Evolutionary conservation across 2,888 invertebrate genomes (phyloP).

Genomic region (Drosophila anomalata): DNA sequence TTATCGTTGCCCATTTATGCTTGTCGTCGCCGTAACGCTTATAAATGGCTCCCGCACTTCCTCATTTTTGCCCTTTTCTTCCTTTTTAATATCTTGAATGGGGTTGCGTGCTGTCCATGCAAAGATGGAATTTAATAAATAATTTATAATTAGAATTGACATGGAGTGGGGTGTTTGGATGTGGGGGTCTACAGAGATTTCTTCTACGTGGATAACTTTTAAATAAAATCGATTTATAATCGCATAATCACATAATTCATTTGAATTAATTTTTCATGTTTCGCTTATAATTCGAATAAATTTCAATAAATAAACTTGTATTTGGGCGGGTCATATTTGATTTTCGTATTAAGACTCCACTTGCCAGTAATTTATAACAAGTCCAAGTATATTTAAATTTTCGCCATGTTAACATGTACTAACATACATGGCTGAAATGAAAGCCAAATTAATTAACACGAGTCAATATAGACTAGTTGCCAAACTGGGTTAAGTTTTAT

Average conservation of each 20-base stretch:
- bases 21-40: conserved; percentile 51
- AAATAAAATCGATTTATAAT: background rate
- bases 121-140: conserved; percentile 9
- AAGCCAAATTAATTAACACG: conserved; percentile 53
- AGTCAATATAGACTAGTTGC: conserved; percentile 45
- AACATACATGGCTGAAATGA: conserved; percentile 14
- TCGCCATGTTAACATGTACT: conserved; percentile 33
- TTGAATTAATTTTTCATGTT: too few relatives aligned
- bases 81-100: conserved; percentile 18
- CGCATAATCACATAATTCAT: background rate
- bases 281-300: too few relatives aligned
- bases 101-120: conserved; percentile 24
- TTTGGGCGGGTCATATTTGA: background rate
- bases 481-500: conserved; percentile 41
- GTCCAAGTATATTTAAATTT: conserved; percentile 29
- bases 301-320: background rate
- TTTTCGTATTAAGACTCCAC: background rate
- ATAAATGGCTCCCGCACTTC: conserved; percentile 38
- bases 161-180: background rate
- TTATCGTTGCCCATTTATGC: conserved; percentile 65
- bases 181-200: background rate
- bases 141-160: conserved; percentile 19
- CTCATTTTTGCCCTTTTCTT: conserved; percentile 1
- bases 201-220: background rate
- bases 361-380: background rate